phyloP scores from a whole-genome alignment of 2,797 vertebrate genomes.

The Lepus townsendii region DNA sequence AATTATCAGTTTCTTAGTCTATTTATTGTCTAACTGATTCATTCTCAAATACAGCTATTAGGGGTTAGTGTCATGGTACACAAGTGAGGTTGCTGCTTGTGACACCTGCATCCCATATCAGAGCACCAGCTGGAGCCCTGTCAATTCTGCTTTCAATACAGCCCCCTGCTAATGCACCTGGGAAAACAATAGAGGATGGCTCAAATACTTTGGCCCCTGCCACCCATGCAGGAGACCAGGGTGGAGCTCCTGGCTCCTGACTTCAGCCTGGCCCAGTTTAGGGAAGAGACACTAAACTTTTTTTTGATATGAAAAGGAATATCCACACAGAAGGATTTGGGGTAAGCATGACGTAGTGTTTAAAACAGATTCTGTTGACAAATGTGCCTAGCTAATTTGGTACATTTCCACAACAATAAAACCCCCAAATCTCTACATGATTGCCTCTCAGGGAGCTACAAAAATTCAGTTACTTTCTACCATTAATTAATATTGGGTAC shows the following conservation, averaged over 20 bases:
- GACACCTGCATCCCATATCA: too few relatives aligned
- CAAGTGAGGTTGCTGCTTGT: too few relatives aligned
- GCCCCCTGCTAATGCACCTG: too few relatives aligned
- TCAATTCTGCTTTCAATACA: too few relatives aligned
- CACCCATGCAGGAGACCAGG: too few relatives aligned
- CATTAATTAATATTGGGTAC: neutral
- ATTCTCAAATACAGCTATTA: neutral
- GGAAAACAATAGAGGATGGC: too few relatives aligned
- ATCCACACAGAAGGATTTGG: neutral
- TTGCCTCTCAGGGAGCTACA: neutral
- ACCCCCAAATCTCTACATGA: neutral
- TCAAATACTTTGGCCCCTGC: too few relatives aligned
- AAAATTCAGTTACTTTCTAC: neutral
- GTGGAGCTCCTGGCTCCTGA: too few relatives aligned
- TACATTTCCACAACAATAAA: neutral
- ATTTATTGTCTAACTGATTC: slow-evolving; percentile 11
- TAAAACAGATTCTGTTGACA: neutral
- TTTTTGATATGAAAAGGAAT: neutral
- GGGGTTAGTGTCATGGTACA: neutral
- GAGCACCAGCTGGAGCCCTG: too few relatives aligned
- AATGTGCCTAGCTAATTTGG: neutral
- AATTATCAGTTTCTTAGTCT: neutral
- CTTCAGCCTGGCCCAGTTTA: too few relatives aligned
- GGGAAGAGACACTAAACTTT: neutral
- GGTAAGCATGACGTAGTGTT: neutral